Evolutionary conservation across 1,140 invertebrate genomes (phyloP), one percentile per base, ranked within the genome.

Genomic region (Gerris buenoi): DNA sequence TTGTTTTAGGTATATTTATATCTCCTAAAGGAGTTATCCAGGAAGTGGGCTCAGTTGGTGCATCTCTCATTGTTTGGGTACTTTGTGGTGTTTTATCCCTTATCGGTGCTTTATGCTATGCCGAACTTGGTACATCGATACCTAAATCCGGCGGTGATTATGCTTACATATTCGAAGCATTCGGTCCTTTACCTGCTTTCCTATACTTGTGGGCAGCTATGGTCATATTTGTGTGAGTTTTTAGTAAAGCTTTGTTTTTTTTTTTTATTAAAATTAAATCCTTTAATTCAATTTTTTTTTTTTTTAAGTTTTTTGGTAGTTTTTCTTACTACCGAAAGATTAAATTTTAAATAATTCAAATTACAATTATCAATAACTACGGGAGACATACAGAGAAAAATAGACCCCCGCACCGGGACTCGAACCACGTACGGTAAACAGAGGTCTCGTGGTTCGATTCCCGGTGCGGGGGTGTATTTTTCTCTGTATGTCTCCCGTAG

Each of bases 71-170:
- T n/a, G 84, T 98, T 29, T 98, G 95, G 95, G 79, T 87, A 0
- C 73, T 88, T 0, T 96, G 91, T 74, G 95, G 95, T 10, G 72
- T 91, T 2, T 76, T 95, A 23, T 91, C 90, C 0, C 87, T 93
- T 73, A 83, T 96, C 61, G 95, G 95, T 13, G 92, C 94, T 0
- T 76, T 97, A 13, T 97, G 93, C 74, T 98, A 98, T 77, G 93
- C 95, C 1, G 95, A 98, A 83, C 78, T 98, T 27, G 96, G 95
- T 76, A 85, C 86, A 65, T 79, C 78, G 2, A 85, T 85, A 72
- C 86, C 91, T 1, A 88, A 92, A 74, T 94, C 91, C 65, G 93
- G 93, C 1, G 93, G 93, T 3, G 93, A 96, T 77, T 96, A 96
- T 76, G 90, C 92, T 5, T 97, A 96, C 73, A 93, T 95, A 70